A percentile compares a stretch with the other conserved stretches of the same genome.
Conservation (phyloP, 1,140 invertebrate genomes). For the Phocides pigmalion region DNA sequence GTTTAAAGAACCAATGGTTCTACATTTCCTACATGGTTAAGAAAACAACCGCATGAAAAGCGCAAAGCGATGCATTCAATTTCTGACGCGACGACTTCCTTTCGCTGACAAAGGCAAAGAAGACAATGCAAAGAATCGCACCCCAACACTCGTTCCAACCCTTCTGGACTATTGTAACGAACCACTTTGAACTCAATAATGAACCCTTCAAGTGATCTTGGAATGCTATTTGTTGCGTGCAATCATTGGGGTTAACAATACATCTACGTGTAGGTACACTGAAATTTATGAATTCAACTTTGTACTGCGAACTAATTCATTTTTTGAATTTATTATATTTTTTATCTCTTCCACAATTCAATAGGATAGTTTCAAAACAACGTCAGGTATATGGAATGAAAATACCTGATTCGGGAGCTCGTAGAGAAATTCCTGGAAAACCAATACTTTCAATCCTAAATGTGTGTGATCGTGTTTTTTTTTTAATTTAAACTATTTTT, state of each 20-base stretch:
- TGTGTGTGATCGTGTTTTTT: too few species aligned
- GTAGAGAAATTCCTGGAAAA: too few species aligned
- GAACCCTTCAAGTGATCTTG: constrained; percentile 32
- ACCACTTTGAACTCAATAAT: constrained; percentile 30
- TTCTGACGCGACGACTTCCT: constrained; percentile 23
- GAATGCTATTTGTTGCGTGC: constrained; percentile 28
- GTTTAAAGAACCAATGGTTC: neutral
- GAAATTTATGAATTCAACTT: neutral
- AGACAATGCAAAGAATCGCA: constrained; percentile 32
- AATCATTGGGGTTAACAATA: constrained; percentile 26
- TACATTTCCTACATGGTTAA: neutral
- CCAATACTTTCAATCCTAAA: too few species aligned
- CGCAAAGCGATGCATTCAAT: constrained; percentile 19
- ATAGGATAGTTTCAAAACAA: too few species aligned
- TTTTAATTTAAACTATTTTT: too few species aligned
- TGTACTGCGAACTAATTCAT: neutral
- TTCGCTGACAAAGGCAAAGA: constrained; percentile 27
- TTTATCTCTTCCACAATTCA: too few species aligned
- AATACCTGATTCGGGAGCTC: too few species aligned
- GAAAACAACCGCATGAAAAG: constrained; percentile 8
- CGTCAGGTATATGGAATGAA: too few species aligned
- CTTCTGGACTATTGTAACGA: constrained; percentile 35
- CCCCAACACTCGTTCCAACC: constrained; percentile 29
- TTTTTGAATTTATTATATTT: neutral
- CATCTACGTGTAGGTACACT: neutral